phyloP scores from a whole-genome alignment of 2,888 invertebrate species.

The Synergus gifuensis region DNA sequence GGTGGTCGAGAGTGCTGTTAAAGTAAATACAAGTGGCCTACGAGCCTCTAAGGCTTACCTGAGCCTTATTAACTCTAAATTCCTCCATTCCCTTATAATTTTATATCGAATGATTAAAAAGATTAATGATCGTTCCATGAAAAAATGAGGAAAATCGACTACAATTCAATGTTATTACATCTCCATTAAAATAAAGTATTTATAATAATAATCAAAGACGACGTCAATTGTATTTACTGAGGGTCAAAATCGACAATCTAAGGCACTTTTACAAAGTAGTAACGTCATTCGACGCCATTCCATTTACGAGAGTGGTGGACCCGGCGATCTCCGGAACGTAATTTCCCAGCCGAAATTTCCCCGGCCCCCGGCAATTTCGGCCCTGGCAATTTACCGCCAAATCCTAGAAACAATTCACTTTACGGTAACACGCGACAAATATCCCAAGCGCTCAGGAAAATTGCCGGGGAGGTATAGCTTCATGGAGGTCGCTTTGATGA shows the following conservation, averaged over 20 bases:
- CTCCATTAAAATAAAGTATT: neutral
- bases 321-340: slow-evolving; percentile 55
- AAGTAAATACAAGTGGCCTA: slow-evolving; percentile 17
- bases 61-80: neutral
- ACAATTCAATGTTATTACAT: neutral
- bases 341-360: slow-evolving; percentile 55
- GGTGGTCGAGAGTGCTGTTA: slow-evolving; percentile 26
- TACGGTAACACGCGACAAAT: slow-evolving; percentile 68
- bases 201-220: neutral
- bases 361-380: slow-evolving; percentile 58
- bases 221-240: neutral
- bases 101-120: too few relatives aligned
- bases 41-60: slow-evolving; percentile 26
- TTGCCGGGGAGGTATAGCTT: slow-evolving; percentile 59
- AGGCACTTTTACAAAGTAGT: slow-evolving; percentile 6
- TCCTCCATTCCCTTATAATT: too few relatives aligned
- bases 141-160: too few relatives aligned
- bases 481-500: slow-evolving; percentile 65
- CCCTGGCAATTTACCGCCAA: slow-evolving; percentile 65
- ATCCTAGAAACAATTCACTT: slow-evolving; percentile 73
- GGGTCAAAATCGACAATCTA: slow-evolving; percentile 1
- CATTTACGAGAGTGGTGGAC: slow-evolving; percentile 59
- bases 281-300: slow-evolving; percentile 53
- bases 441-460: slow-evolving; percentile 67
- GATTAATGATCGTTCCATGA: too few relatives aligned